These are phyloP conservation scores for Nasalis larvatus DNA, from an alignment of 2,113 vertebrate species.

Conservation along the genomic window DNA sequence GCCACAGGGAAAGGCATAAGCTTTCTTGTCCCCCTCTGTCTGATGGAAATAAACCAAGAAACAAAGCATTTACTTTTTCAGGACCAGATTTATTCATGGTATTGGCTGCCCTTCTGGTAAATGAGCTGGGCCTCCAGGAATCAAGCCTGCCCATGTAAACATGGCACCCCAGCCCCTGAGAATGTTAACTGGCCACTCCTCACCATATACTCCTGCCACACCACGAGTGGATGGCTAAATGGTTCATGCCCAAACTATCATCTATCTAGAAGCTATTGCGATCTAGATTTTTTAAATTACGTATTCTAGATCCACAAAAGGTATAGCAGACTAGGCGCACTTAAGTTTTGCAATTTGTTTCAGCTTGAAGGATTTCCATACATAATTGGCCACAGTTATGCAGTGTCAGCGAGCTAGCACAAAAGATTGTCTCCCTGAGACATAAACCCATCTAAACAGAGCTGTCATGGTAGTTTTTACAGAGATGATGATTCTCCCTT, in stretches of 20 bases:
- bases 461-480: not conserved
- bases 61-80: not conserved
- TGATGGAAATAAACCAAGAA: not conserved
- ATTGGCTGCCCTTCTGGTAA: not conserved
- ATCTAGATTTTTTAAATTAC: not conserved
- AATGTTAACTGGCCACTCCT: not conserved
- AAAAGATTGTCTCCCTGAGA: not conserved
- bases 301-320: not conserved
- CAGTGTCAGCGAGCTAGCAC: not conserved
- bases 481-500: not conserved
- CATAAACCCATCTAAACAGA: not conserved
- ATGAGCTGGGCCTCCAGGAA: not conserved
- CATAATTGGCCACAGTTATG: not conserved
- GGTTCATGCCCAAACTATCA: not conserved
- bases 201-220: not conserved
- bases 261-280: not conserved
- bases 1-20: not conserved
- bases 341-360: not conserved
- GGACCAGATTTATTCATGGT: not conserved
- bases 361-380: not conserved
- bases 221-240: not conserved
- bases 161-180: fast-evolving
- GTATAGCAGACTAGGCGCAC: not conserved
- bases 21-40: not conserved
- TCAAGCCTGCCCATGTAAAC: not conserved